phyloP scores from a whole-genome alignment of 2,888 invertebrate genomes.

The Lycocerus yunnanus region DNA sequence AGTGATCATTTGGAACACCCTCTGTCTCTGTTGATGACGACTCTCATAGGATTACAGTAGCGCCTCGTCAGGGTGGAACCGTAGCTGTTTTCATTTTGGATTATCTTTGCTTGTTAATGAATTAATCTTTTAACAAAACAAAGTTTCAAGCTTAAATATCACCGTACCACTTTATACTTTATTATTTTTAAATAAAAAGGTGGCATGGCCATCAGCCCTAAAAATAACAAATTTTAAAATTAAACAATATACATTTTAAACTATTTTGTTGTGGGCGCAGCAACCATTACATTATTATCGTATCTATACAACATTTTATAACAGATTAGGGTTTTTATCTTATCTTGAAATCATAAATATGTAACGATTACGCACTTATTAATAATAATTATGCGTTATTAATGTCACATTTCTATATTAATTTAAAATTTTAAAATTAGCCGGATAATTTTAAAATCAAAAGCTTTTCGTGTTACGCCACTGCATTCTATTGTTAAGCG shows the following conservation, averaged over 20 bases:
- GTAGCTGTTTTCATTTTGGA: background rate
- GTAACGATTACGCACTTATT: background rate
- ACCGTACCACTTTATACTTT: too few species aligned
- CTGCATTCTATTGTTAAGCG: slow-evolving; percentile 34
- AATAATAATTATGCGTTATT: background rate
- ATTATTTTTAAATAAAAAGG: too few species aligned
- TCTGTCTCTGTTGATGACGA: slow-evolving; percentile 26
- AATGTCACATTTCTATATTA: too few species aligned
- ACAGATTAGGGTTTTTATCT: background rate
- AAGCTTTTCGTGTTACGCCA: slow-evolving; percentile 6
- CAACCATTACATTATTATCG: background rate
- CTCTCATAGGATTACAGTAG: slow-evolving; percentile 28
- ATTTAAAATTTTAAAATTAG: background rate
- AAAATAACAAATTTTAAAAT: too few species aligned
- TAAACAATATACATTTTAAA: too few species aligned
- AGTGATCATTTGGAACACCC: slow-evolving; percentile 30
- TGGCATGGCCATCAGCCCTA: too few species aligned
- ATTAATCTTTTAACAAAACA: background rate
- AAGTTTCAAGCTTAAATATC: background rate
- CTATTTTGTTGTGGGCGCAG: background rate
- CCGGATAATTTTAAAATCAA: background rate
- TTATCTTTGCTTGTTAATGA: background rate
- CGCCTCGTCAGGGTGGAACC: slow-evolving; percentile 7
- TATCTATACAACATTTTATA: background rate
- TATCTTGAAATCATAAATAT: background rate